Conservation (phyloP, 1,140 invertebrate species). For the Trinorchestia longiramus region DNA sequence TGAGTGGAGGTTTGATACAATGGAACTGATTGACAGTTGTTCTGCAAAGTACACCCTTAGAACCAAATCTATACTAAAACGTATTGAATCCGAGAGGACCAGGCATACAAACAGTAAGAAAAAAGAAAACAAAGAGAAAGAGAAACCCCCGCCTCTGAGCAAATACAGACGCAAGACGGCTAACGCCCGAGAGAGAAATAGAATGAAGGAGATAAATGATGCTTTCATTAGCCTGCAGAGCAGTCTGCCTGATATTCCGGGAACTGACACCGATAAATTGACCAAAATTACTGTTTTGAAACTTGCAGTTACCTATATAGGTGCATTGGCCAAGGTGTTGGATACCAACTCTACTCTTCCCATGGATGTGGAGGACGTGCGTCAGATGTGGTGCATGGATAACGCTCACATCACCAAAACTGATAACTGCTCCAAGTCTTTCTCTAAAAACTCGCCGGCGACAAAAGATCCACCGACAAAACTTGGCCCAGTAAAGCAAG, state of each 20-base stretch:
- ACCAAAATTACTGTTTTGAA: slow-evolving; percentile 91
- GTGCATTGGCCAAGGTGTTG: slow-evolving; percentile 74
- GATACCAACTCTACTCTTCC: slow-evolving; percentile 63
- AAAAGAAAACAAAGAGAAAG: slow-evolving; percentile 74
- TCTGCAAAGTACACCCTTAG: slow-evolving; percentile 73
- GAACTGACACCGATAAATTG: slow-evolving; percentile 77
- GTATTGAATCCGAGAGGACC: slow-evolving; percentile 72
- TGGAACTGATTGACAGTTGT: slow-evolving; percentile 49
- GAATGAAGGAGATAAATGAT: slow-evolving; percentile 90
- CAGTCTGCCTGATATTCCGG: slow-evolving; percentile 77
- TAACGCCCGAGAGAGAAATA: slow-evolving; percentile 85
- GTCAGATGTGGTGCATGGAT: slow-evolving; percentile 65
- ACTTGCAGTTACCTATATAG: slow-evolving; percentile 89
- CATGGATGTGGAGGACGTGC: slow-evolving; percentile 64
- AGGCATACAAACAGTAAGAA: slow-evolving; percentile 66
- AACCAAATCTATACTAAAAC: slow-evolving; percentile 72
- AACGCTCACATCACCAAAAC: slow-evolving; percentile 66
- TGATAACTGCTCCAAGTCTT: slow-evolving; percentile 63
- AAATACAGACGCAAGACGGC: slow-evolving; percentile 91
- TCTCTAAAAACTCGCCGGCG: slow-evolving; percentile 39
- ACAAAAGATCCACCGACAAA: slow-evolving; percentile 25
- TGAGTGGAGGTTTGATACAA: slow-evolving; percentile 18
- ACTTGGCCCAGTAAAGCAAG: neutral
- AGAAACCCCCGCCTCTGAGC: slow-evolving; percentile 84
- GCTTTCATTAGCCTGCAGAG: slow-evolving; percentile 85